phyloP scores from a whole-genome alignment of 2,888 invertebrate species.

The Macaria liturata region DNA sequence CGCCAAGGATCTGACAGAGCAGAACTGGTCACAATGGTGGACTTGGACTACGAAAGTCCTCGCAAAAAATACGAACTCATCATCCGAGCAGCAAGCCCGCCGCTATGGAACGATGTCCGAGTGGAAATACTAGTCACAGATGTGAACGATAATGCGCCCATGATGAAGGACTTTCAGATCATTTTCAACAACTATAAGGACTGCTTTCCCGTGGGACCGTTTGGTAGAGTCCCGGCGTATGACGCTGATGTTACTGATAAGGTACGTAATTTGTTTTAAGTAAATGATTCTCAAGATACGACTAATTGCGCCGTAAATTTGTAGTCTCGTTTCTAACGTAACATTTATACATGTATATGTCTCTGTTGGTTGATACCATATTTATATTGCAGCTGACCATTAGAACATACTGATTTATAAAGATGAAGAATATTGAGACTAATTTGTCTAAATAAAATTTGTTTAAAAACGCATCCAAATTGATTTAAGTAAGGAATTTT shows the following conservation, averaged over 20 bases:
- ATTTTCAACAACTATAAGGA: slow-evolving; percentile 98
- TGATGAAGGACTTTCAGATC: slow-evolving; percentile 95
- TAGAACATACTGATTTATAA: no score
- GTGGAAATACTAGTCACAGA: slow-evolving; percentile 95
- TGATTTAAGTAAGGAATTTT: no score
- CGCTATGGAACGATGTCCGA: slow-evolving; percentile 93
- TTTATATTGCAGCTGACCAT: no score
- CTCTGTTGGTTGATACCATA: no score
- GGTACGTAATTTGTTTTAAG: slow-evolving; percentile 48
- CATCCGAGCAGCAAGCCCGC: slow-evolving; percentile 95
- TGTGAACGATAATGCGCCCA: slow-evolving; percentile 97
- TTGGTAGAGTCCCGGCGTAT: slow-evolving; percentile 95
- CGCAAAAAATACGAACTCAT: slow-evolving; percentile 94
- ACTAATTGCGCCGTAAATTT: no score
- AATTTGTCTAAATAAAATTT: no score
- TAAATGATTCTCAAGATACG: no score
- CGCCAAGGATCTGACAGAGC: slow-evolving; percentile 93
- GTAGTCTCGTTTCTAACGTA: no score
- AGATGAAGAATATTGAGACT: no score
- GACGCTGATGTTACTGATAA: slow-evolving; percentile 97
- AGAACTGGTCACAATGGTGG: slow-evolving; percentile 93
- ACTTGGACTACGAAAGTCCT: slow-evolving; percentile 97
- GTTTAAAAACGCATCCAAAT: no score
- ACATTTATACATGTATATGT: no score
- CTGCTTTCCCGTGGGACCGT: slow-evolving; percentile 95